These are phyloP conservation scores for Parapristionchus giblindavisi DNA, from an alignment of 2,888 invertebrate genomes.

Conservation along the genomic window DNA sequence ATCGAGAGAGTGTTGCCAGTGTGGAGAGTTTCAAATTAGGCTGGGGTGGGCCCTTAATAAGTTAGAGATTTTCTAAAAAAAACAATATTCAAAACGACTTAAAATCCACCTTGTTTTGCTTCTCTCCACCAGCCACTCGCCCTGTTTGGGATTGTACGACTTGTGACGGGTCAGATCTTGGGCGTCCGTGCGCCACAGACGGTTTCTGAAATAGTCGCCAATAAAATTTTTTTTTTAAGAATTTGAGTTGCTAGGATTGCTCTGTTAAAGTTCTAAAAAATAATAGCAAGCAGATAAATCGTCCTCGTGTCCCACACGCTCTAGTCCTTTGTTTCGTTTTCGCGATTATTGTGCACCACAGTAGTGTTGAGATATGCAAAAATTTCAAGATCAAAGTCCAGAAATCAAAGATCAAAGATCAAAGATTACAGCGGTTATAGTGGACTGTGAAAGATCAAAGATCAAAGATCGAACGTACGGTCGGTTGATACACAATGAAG, in stretches of 20 bases:
- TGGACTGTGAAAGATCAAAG: too few species aligned
- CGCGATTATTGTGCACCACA: too few species aligned
- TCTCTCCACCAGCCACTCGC: slow-evolving; percentile 58
- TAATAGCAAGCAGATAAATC: too few species aligned
- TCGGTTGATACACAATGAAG: slow-evolving; percentile 49
- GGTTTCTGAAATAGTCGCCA: slow-evolving; percentile 52
- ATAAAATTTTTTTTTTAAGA: too few species aligned
- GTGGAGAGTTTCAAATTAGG: too few species aligned
- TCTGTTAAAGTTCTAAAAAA: too few species aligned
- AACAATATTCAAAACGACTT: not conserved
- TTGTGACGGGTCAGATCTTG: slow-evolving; percentile 57
- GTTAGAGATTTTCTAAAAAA: not conserved
- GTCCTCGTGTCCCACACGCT: too few species aligned
- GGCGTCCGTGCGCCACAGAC: slow-evolving; percentile 44
- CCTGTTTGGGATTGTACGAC: slow-evolving; percentile 61
- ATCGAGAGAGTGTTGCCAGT: too few species aligned
- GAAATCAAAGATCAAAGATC: not conserved
- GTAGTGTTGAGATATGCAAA: slow-evolving; percentile 23
- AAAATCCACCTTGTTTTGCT: slow-evolving; percentile 46
- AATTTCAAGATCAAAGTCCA: not conserved
- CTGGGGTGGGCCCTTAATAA: too few species aligned
- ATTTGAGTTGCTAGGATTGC: too few species aligned
- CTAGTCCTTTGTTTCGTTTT: too few species aligned
- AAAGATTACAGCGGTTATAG: too few species aligned
- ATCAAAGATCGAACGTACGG: slow-evolving; percentile 5